Evolutionary conservation across 2,113 vertebrate species (phyloP).

Genomic region (Indri indri): DNA sequence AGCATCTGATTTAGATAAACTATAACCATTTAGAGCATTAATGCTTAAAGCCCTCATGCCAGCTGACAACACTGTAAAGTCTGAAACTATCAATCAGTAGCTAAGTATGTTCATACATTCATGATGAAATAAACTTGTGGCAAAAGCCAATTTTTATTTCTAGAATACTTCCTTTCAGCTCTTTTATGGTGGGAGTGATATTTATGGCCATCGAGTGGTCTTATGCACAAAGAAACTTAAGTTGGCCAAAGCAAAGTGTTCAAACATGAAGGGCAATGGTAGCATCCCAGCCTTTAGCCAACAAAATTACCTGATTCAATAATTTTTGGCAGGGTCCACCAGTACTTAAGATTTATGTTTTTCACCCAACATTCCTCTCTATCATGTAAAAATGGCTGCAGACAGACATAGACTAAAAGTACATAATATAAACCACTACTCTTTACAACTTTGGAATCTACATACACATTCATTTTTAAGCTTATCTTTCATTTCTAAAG

Average conservation of each 20-base stretch:
- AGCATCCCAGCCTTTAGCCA: background rate
- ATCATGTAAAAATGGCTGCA: background rate
- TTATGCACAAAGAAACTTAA: background rate
- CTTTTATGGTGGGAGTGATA: background rate
- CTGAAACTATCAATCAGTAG: background rate
- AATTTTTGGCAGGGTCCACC: background rate
- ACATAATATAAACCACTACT: background rate
- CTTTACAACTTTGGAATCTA: background rate
- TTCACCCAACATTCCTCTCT: background rate
- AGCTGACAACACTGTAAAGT: background rate
- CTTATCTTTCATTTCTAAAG: constrained; percentile 6
- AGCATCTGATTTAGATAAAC: background rate
- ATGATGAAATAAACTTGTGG: background rate
- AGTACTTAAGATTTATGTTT: background rate
- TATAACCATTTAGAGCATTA: background rate
- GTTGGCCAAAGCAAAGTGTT: background rate
- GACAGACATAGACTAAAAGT: background rate
- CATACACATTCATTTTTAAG: background rate
- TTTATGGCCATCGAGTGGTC: background rate
- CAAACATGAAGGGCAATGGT: background rate
- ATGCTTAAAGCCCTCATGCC: background rate
- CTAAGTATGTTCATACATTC: background rate
- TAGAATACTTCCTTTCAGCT: background rate
- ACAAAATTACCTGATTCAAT: background rate
- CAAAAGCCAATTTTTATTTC: background rate